Evolutionary conservation across 92 coral and sea anemone genomes (phyloP).

Genomic region (Paragorgia papillata): DNA sequence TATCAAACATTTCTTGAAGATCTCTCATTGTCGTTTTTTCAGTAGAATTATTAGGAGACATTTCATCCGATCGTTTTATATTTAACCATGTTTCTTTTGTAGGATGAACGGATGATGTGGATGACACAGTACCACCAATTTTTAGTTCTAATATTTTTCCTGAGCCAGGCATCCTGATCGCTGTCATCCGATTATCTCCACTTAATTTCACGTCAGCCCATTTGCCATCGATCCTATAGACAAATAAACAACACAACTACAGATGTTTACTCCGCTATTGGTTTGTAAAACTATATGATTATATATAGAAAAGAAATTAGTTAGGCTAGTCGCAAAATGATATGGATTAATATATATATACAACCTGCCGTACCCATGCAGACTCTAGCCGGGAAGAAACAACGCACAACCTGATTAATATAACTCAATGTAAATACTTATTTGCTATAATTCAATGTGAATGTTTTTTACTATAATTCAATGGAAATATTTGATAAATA

Average conservation of each 20-base stretch:
- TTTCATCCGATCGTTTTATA: slow-evolving; percentile 11
- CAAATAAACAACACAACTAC: background rate
- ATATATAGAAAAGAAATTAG: too few relatives aligned
- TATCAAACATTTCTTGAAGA: slow-evolving; percentile 16
- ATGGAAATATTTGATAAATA: too few relatives aligned
- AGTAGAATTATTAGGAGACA: background rate
- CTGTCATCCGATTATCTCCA: background rate
- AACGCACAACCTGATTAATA: too few relatives aligned
- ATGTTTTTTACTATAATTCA: too few relatives aligned
- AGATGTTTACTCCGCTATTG: too few relatives aligned
- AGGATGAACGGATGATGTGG: slow-evolving; percentile 41
- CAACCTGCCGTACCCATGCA: too few relatives aligned
- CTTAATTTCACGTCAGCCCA: slow-evolving; percentile 12
- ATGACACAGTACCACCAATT: slow-evolving; percentile 35
- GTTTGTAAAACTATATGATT: too few relatives aligned
- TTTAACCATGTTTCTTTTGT: slow-evolving; percentile 41
- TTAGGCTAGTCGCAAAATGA: too few relatives aligned
- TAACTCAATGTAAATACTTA: too few relatives aligned
- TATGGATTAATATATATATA: too few relatives aligned
- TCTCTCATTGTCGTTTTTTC: slow-evolving; percentile 27
- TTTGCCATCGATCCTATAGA: slow-evolving; percentile 6
- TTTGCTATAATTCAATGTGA: too few relatives aligned
- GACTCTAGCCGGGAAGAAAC: too few relatives aligned
- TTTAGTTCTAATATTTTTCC: slow-evolving; percentile 9
- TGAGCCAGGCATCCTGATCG: slow-evolving; percentile 15